Conservation (phyloP, 2,888 invertebrate genomes). For the Gymnocheta viridis region DNA sequence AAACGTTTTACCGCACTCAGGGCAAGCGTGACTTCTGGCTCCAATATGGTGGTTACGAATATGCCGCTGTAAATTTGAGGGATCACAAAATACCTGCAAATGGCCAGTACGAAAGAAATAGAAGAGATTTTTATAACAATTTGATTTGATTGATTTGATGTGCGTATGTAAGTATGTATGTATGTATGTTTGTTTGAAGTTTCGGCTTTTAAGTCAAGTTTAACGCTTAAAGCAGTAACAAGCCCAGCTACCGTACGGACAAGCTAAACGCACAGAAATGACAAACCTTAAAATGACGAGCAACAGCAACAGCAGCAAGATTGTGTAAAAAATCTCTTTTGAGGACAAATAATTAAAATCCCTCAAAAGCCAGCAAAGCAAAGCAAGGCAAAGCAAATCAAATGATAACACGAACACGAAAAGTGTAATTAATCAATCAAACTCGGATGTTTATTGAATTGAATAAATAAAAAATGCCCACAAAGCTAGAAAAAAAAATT, state of each 20-base stretch:
- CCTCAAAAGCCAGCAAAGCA: constrained; percentile 11
- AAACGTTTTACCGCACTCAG: constrained; percentile 99
- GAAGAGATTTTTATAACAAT: constrained; percentile 48
- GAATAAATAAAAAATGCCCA: constrained; percentile 22
- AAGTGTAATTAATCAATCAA: constrained; percentile 80
- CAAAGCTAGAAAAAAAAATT: constrained; percentile 4
- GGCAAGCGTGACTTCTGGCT: constrained; percentile 97
- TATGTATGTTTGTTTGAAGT: too few species aligned
- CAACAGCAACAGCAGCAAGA: too few species aligned
- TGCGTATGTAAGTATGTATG: too few species aligned
- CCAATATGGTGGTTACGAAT: constrained; percentile 97
- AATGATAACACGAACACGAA: constrained; percentile 73
- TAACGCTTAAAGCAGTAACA: constrained; percentile 47
- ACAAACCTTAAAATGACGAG: constrained; percentile 63
- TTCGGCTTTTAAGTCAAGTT: constrained; percentile 35
- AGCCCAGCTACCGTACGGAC: constrained; percentile 60
- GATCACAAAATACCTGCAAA: constrained; percentile 95
- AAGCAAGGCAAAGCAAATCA: constrained; percentile 41
- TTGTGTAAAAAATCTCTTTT: constrained; percentile 53
- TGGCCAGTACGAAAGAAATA: constrained; percentile 47
- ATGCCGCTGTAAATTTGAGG: constrained; percentile 97
- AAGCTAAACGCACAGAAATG: constrained; percentile 2
- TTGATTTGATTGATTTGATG: constrained; percentile 28
- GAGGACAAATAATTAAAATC: constrained; percentile 65
- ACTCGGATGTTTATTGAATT: constrained; percentile 64